Percentiles rank a stretch among this genome's conserved stretches.
phyloP scores from a whole-genome alignment of 1,140 invertebrate genomes.

The Brachionus manjavacas region DNA sequence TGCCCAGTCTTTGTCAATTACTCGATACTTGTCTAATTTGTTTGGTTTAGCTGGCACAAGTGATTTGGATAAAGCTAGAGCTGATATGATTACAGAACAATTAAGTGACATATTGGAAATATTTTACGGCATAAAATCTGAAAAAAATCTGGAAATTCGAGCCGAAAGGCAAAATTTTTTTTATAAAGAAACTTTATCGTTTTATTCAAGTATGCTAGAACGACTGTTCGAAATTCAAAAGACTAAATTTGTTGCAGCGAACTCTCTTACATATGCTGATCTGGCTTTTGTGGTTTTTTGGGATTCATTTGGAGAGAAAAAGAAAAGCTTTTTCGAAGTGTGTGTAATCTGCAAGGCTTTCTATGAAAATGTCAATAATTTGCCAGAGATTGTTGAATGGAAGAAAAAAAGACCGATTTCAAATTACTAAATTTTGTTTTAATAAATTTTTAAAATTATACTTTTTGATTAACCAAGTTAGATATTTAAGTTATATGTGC shows the following conservation, averaged over 20 bases:
- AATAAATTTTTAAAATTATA: background rate
- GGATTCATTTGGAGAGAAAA: slow-evolving; percentile 9
- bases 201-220: slow-evolving; percentile 14
- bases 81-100: background rate
- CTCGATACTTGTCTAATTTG: background rate
- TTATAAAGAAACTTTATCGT: background rate
- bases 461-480: background rate
- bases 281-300: slow-evolving; percentile 9
- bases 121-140: background rate
- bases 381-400: slow-evolving; percentile 13
- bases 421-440: background rate
- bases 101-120: background rate
- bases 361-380: background rate
- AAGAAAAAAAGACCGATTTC: background rate
- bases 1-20: background rate
- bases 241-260: background rate
- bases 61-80: background rate
- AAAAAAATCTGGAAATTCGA: background rate
- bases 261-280: background rate
- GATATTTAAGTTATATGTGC: background rate
- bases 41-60: background rate
- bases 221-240: slow-evolving; percentile 9
- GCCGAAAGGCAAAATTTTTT: background rate
- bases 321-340: background rate
- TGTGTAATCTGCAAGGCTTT: background rate